Evolutionary conservation across 2,797 vertebrate genomes (phyloP), one percentile per base, ranked within the genome.

Genomic region (Erethizon dorsatum): DNA sequence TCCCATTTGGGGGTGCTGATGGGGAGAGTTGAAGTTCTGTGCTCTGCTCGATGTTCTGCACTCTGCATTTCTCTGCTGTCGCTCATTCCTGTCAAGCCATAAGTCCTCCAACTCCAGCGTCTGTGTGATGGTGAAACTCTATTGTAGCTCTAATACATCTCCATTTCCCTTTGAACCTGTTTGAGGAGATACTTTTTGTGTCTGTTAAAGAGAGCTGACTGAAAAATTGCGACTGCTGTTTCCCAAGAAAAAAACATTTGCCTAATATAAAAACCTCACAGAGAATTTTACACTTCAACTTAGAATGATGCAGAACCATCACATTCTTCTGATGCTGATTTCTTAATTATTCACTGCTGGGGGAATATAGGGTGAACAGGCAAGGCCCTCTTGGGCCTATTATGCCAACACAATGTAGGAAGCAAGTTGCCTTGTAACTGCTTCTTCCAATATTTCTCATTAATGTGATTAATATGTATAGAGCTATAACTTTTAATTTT

Each of bases 391-490:
- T 83, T 96, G 90, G 85, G 57, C 33, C 45, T n/a, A 90, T 88
- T 90, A 88, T 69, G 37, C 45, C 54, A 85, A 73, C 17, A 73
- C 9, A 1, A 83, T 89, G 59, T 78, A 80, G 50, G n/a, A 20
- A 91, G 28, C 47, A 41, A 83, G 20, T 78, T 86, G 31, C 78
- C 45, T 96, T 93, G 57, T 96, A 83, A 96, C 57, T 88, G 93
- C 77, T 28, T 96, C 20, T 97, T 98, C 97, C 69, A 95, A 97
- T 98, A 95, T 79, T 97, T 83, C 95, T 98, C 97, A 97, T 98
- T 98, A 98, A 96, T 98, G 95, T 98, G 95, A 98, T 98, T 98
- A 97, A 97, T 95, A 97, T 82, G 94, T 96, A 97, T 93, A 98
- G 97, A 98, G 82, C 94, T 98, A 97, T 98, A 98, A 98, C 90